These are phyloP conservation scores for Prionailurus viverrinus DNA, from an alignment of 2,113 vertebrate species.

Conservation along the genomic window DNA sequence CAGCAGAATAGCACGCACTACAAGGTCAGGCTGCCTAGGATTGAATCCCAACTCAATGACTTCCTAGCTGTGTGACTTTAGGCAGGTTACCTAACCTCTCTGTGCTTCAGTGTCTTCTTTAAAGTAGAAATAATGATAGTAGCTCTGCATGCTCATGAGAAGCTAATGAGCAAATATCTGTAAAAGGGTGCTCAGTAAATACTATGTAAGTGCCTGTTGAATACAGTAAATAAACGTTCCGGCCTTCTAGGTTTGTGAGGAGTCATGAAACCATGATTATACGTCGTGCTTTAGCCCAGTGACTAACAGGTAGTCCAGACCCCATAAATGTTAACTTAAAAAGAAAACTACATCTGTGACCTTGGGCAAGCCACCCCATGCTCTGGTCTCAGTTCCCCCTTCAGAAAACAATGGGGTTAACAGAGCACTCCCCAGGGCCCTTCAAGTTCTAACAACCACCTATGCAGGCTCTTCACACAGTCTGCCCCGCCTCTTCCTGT, in stretches of 20 bases:
- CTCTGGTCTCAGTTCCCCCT: slow-evolving; percentile 68
- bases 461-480: neutral
- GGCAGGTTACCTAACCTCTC: neutral
- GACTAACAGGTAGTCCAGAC: neutral
- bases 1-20: accelerated
- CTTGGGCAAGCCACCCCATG: slow-evolving; percentile 24
- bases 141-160: neutral
- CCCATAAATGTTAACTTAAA: neutral
- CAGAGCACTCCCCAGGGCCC: neutral
- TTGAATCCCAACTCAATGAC: neutral
- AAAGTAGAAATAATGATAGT: neutral
- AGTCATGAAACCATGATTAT: too few relatives aligned
- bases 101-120: neutral
- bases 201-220: neutral
- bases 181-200: neutral
- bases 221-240: neutral
- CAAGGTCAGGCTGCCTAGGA: too few relatives aligned
- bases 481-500: neutral
- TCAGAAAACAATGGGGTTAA: slow-evolving; percentile 28
- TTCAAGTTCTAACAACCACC: neutral
- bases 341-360: slow-evolving; percentile 17
- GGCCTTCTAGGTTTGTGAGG: neutral
- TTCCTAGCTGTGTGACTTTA: neutral
- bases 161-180: neutral
- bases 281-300: neutral